A percentile compares a stretch with the other conserved stretches of the same genome.
These are phyloP conservation scores for Myotis daubentonii DNA, from an alignment of 2,797 vertebrate genomes.

Conservation along the genomic window DNA sequence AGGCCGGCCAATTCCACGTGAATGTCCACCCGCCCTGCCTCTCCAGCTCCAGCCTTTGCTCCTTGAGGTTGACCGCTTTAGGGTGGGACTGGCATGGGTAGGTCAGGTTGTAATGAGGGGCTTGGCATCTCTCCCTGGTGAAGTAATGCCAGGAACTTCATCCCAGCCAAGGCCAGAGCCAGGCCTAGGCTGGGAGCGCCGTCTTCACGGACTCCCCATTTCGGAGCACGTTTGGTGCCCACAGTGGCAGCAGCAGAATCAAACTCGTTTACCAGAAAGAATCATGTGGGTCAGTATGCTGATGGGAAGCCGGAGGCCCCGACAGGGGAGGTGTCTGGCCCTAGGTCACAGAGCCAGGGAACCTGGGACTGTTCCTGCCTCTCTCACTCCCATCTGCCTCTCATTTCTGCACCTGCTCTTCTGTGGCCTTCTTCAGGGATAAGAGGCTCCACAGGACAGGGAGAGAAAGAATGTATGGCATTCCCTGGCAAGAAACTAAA, in stretches of 20 bases:
- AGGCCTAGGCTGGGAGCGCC: neutral
- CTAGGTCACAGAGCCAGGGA: neutral
- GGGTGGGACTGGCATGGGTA: neutral
- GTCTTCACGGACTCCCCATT: neutral
- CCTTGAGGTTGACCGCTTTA: conserved; percentile 6
- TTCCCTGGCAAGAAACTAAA: conserved; percentile 61
- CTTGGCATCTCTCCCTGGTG: neutral
- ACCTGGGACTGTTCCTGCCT: neutral
- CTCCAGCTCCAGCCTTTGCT: neutral
- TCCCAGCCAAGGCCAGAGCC: neutral
- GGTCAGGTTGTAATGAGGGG: neutral
- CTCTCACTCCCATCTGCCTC: neutral
- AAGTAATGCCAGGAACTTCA: neutral
- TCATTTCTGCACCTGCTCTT: conserved; percentile 45
- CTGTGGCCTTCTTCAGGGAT: neutral
- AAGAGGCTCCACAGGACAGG: conserved; percentile 34
- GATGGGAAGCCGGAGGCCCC: neutral
- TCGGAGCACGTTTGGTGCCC: neutral
- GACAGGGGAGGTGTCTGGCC: neutral
- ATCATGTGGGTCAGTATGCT: neutral
- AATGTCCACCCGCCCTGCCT: neutral
- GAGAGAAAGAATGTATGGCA: conserved; percentile 21
- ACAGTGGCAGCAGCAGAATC: neutral
- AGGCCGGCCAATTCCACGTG: conserved; percentile 27
- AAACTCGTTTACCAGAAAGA: neutral